phyloP scores from a whole-genome alignment of 1,140 invertebrate species.

The Rhagoletis zephyria region DNA sequence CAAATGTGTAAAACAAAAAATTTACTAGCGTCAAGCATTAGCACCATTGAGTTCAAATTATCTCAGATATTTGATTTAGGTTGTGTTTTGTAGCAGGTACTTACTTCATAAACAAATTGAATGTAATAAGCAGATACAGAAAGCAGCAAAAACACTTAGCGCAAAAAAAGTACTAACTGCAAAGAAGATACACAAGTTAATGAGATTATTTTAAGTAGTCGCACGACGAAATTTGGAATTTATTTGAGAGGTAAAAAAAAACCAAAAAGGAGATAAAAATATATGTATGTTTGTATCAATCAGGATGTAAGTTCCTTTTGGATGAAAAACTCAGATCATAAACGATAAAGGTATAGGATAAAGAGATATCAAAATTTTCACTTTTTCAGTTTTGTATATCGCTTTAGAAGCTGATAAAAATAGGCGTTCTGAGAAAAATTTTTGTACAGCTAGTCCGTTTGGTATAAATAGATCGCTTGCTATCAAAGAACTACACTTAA shows the following conservation, averaged over 20 bases:
- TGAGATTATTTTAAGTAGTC: background rate
- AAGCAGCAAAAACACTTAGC: background rate
- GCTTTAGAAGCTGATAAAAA: too few relatives aligned
- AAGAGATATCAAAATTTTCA: too few relatives aligned
- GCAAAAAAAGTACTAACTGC: background rate
- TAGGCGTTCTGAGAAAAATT: too few relatives aligned
- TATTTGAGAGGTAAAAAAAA: background rate
- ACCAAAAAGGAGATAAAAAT: background rate
- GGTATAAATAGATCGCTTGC: too few relatives aligned
- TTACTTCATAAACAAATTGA: conserved; percentile 27
- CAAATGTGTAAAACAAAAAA: background rate
- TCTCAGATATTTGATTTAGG: background rate
- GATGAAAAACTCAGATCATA: background rate
- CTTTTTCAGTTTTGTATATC: too few relatives aligned
- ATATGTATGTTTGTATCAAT: too few relatives aligned
- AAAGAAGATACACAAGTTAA: background rate
- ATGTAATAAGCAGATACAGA: background rate
- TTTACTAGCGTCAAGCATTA: conserved; percentile 1
- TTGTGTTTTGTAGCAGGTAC: background rate
- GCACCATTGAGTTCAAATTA: background rate
- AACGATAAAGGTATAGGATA: too few relatives aligned
- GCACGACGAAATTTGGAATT: conserved; percentile 2
- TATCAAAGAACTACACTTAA: too few relatives aligned
- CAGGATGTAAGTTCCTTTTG: too few relatives aligned
- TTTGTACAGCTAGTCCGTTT: too few relatives aligned